Conservation (phyloP, 2,113 vertebrate species). For the Megaleporinus macrocephalus region DNA sequence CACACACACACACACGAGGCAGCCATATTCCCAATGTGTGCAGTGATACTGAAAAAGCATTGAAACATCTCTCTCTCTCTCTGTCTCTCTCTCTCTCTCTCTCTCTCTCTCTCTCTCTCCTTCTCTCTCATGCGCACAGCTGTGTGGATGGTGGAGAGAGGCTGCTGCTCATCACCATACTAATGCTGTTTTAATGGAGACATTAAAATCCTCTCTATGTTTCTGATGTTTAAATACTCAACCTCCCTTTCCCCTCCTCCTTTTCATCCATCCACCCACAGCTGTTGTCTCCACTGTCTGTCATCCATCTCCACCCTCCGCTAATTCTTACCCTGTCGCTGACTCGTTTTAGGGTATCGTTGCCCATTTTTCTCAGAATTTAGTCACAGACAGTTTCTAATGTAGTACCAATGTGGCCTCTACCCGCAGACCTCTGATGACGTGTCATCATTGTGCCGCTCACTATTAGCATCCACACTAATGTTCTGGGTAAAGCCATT, state of each 20-base stretch:
- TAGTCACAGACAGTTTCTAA: not conserved
- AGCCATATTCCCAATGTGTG: not conserved
- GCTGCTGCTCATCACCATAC: constrained; percentile 59
- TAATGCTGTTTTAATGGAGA: constrained; percentile 59
- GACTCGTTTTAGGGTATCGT: not conserved
- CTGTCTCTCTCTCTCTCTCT: not conserved
- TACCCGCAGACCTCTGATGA: not conserved
- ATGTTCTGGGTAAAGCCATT: not conserved
- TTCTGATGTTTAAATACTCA: constrained; percentile 60
- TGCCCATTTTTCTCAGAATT: not conserved
- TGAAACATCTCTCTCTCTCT: not conserved
- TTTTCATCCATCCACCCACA: not conserved
- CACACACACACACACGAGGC: constrained; percentile 16
- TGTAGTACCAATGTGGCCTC: not conserved
- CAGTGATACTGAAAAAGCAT: not conserved
- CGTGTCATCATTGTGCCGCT: not conserved
- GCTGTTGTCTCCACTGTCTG: not conserved
- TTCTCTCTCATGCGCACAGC: not conserved
- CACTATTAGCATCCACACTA: not conserved
- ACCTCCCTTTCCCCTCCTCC: constrained; percentile 17
- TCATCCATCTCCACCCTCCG: not conserved
- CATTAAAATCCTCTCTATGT: constrained; percentile 55
- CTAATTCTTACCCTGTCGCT: not conserved
- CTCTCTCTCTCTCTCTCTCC: too few relatives aligned
- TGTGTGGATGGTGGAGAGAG: not conserved